phyloP scores from a whole-genome alignment of 2,797 vertebrate species.

The Peromyscus attwateri region DNA sequence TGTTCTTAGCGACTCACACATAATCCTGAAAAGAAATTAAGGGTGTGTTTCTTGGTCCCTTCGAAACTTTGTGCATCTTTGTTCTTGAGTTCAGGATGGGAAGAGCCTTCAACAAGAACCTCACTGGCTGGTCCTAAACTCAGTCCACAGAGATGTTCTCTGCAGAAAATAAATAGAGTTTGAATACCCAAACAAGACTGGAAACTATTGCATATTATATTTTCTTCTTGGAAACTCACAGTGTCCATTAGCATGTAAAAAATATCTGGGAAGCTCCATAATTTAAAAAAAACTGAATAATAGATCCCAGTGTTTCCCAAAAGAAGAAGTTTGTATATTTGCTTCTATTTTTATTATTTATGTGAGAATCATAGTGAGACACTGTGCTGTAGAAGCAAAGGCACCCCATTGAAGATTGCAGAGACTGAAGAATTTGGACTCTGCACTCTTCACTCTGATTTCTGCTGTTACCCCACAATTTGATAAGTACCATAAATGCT shows the following conservation, averaged over 20 bases:
- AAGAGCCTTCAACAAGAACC: neutral
- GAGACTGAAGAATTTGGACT: neutral
- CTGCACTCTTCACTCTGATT: neutral
- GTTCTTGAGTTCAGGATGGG: neutral
- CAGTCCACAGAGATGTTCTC: neutral
- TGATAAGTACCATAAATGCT: neutral
- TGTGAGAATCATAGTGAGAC: neutral
- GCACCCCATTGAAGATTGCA: fast-evolving
- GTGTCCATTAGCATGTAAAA: neutral
- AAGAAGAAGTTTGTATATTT: neutral
- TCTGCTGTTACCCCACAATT: neutral
- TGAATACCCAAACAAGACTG: neutral
- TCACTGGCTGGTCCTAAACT: neutral
- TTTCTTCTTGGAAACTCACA: conserved; percentile 42
- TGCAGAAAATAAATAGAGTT: neutral
- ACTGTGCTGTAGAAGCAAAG: neutral
- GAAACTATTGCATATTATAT: neutral
- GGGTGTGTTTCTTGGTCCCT: neutral
- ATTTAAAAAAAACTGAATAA: neutral
- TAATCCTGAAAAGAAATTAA: neutral
- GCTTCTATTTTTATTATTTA: neutral
- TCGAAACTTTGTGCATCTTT: neutral
- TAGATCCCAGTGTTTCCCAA: neutral
- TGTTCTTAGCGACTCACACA: neutral
- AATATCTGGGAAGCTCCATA: neutral